Evolutionary conservation across 2,113 vertebrate species (phyloP).

Genomic region (Egretta garzetta): DNA sequence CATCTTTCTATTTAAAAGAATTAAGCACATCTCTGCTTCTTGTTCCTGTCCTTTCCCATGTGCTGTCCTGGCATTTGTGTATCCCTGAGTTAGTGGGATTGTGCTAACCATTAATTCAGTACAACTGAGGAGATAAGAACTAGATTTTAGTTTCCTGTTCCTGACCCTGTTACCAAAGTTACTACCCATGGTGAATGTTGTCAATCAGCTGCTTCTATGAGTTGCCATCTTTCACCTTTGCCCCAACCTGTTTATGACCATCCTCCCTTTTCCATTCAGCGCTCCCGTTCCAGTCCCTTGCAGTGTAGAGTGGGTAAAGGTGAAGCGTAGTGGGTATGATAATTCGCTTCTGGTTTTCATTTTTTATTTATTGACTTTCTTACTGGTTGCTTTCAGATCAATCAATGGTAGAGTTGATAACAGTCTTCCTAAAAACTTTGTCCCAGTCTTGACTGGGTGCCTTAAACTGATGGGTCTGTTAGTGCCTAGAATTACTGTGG

Average conservation of each 20-base stretch:
- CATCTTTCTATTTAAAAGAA: not conserved
- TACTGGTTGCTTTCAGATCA: not conserved
- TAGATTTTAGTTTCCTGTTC: not conserved
- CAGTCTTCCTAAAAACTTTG: not conserved
- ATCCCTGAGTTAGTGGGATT: not conserved
- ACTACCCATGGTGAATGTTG: not conserved
- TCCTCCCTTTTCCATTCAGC: not conserved
- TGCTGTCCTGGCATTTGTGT: not conserved
- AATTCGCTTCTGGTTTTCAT: not conserved
- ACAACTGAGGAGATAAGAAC: too few species aligned
- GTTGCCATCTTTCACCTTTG: not conserved
- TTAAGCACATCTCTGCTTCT: not conserved
- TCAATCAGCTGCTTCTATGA: not conserved
- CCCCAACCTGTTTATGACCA: not conserved
- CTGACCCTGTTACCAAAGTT: not conserved
- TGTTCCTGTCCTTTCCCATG: not conserved
- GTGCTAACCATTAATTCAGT: not conserved
- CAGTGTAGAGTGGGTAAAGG: not conserved
- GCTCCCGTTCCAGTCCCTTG: not conserved
- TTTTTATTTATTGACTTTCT: not conserved
- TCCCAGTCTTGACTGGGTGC: not conserved
- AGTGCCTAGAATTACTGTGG: not conserved
- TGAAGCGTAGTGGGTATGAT: not conserved
- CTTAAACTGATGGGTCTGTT: not conserved
- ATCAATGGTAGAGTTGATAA: not conserved